Percentiles rank a stretch among this genome's conserved stretches.
phyloP scores from a whole-genome alignment of 2,888 invertebrate genomes.

The Polymixis lichenea region DNA sequence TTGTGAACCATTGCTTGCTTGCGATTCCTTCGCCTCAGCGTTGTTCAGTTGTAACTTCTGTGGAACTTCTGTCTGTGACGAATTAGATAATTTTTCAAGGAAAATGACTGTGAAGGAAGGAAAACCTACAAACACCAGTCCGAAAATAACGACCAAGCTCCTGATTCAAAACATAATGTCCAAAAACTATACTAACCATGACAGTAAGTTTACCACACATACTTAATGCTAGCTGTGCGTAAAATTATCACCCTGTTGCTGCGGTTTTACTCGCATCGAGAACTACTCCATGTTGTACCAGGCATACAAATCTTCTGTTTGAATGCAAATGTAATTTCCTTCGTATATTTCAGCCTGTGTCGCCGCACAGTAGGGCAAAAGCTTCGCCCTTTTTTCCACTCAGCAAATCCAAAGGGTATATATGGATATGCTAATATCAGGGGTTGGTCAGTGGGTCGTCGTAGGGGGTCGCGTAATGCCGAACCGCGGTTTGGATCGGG shows the following conservation, averaged over 20 bases:
- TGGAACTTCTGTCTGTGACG: background rate
- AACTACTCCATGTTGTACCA: background rate
- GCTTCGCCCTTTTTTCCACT: background rate
- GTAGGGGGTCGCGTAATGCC: background rate
- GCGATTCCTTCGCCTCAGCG: background rate
- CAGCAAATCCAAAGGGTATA: background rate
- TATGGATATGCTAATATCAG: background rate
- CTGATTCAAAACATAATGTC: too few species aligned
- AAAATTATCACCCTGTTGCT: background rate
- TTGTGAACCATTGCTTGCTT: too few species aligned
- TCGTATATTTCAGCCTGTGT: background rate
- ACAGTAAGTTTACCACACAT: conserved; percentile 34
- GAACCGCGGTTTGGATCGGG: background rate
- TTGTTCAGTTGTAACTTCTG: background rate
- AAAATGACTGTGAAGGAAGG: conserved; percentile 51
- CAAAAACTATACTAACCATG: background rate
- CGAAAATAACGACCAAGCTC: conserved; percentile 12
- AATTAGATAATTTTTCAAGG: background rate
- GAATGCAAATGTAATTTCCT: background rate
- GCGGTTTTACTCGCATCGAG: background rate
- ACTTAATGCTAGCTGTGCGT: background rate
- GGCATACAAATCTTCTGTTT: background rate
- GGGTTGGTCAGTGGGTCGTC: background rate
- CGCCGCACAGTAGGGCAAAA: background rate
- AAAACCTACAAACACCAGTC: background rate